Conservation (phyloP, 2,888 invertebrate genomes). For the Lypha dubia region DNA sequence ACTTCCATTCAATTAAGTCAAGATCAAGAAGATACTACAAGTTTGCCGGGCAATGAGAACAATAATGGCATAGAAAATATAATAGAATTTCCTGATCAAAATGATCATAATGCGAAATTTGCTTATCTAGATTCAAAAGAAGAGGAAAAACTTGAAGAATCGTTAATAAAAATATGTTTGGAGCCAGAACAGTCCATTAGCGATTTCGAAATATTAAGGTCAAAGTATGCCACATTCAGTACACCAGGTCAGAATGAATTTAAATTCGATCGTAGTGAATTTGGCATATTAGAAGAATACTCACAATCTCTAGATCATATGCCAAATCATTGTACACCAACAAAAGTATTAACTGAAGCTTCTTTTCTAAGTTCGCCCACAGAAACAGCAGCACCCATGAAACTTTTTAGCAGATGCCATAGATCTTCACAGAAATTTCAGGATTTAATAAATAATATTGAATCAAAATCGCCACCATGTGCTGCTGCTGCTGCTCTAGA, state of each 20-base stretch:
- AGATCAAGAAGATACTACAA: slow-evolving; percentile 3
- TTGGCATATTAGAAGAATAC: slow-evolving; percentile 78
- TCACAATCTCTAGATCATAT: slow-evolving; percentile 74
- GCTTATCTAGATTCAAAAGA: slow-evolving; percentile 24
- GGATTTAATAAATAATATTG: slow-evolving; percentile 72
- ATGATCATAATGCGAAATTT: slow-evolving; percentile 5
- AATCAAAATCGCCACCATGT: slow-evolving; percentile 9
- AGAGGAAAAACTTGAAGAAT: background rate
- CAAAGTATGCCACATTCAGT: slow-evolving; percentile 51
- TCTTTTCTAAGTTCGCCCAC: slow-evolving; percentile 78
- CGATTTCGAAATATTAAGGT: slow-evolving; percentile 47
- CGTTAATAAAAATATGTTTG: slow-evolving; percentile 2
- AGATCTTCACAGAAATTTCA: slow-evolving; percentile 75
- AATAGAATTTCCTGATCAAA: background rate
- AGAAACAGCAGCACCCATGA: slow-evolving; percentile 72
- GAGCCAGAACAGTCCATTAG: slow-evolving; percentile 1
- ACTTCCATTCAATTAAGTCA: slow-evolving; percentile 16
- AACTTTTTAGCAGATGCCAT: slow-evolving; percentile 73
- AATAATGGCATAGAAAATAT: slow-evolving; percentile 1
- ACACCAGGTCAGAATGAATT: slow-evolving; percentile 16
- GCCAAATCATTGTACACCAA: slow-evolving; percentile 67
- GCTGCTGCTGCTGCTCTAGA: too few relatives aligned
- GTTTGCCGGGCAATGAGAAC: background rate
- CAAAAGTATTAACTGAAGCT: slow-evolving; percentile 76
- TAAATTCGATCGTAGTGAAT: slow-evolving; percentile 78